Evolutionary conservation across 1,140 invertebrate species (phyloP).

Genomic region (Paraescarpia echinospica): DNA sequence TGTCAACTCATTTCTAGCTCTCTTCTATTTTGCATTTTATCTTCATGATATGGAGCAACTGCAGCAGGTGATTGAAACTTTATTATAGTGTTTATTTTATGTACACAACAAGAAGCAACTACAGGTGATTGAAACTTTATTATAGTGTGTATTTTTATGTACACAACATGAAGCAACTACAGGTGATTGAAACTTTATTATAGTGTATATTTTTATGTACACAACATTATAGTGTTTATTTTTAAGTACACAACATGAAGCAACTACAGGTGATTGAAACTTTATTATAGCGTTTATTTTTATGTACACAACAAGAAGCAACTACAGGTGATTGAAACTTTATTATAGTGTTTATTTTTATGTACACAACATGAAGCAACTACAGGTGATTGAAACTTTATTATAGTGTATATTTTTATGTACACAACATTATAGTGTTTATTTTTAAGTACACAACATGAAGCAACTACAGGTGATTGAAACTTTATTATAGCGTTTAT

Average conservation of each 20-base stretch:
- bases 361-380: too few species aligned
- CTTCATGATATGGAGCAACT: constrained; percentile 93
- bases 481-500: background rate
- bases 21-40: constrained; percentile 98
- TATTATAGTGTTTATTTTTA: too few species aligned
- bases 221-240: constrained; percentile 55
- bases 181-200: too few species aligned
- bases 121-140: constrained; percentile 69
- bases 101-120: constrained; percentile 93
- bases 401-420: too few species aligned
- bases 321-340: too few species aligned
- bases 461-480: constrained; percentile 85
- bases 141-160: too few species aligned
- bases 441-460: constrained; percentile 96
- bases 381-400: too few species aligned
- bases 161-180: too few species aligned
- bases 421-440: too few species aligned
- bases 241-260: constrained; percentile 95
- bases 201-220: too few species aligned
- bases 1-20: constrained; percentile 94
- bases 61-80: constrained; percentile 77
- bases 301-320: too few species aligned
- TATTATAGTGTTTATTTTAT: constrained; percentile 71
- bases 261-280: constrained; percentile 79
- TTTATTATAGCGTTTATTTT: background rate